Evolutionary conservation across 2,797 vertebrate species (phyloP).

Genomic region (Lophotriccus pileatus): DNA sequence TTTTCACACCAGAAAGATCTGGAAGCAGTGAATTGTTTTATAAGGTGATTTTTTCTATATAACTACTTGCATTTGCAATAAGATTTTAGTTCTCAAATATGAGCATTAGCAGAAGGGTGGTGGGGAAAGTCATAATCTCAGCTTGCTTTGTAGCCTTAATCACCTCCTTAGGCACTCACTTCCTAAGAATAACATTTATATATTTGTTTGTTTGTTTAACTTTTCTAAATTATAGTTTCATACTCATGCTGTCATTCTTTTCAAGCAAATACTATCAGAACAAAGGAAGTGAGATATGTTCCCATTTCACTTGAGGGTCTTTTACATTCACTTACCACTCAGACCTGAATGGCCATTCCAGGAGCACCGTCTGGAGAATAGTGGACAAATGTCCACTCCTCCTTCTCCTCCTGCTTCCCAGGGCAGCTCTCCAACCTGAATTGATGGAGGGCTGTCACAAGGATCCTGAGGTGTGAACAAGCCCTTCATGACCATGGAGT

Average conservation of each 20-base stretch:
- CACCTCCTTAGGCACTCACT: neutral
- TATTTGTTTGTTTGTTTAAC: too few relatives aligned
- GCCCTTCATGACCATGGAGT: neutral
- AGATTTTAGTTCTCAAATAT: neutral
- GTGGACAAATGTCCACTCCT: fast-evolving
- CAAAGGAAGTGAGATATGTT: neutral
- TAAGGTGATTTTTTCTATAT: neutral
- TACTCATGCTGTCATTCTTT: neutral
- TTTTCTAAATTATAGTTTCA: neutral
- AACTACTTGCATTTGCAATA: neutral
- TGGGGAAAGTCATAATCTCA: neutral
- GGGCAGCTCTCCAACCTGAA: neutral
- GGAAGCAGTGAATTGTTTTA: neutral
- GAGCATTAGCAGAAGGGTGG: neutral
- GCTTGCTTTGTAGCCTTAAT: neutral
- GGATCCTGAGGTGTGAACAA: neutral
- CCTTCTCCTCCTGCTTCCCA: neutral
- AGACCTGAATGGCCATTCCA: neutral
- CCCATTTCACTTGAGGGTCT: neutral
- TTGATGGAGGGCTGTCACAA: neutral
- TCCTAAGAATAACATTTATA: neutral
- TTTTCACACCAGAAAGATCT: neutral
- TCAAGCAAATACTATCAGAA: neutral
- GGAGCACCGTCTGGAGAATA: neutral
- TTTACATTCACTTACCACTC: neutral